A percentile compares a stretch with the other conserved stretches of the same genome.
These are phyloP conservation scores for Drosophila incognita DNA, from an alignment of 2,888 invertebrate species.

Conservation along the genomic window DNA sequence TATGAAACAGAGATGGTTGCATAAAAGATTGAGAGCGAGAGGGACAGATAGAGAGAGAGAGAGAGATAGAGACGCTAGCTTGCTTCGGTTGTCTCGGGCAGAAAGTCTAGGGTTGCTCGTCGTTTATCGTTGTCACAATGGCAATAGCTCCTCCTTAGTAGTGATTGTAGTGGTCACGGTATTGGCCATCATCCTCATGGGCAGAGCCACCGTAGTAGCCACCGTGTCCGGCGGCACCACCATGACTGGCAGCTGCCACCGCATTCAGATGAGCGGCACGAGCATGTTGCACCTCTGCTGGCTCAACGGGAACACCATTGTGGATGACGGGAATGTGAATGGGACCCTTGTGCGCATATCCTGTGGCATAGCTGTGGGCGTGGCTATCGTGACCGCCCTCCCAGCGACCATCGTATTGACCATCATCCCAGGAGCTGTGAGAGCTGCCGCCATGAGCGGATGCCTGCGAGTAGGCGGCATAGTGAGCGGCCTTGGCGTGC, in stretches of 20 bases:
- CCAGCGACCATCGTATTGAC: conserved; percentile 75
- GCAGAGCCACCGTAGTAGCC: conserved; percentile 74
- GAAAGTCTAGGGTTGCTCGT: conserved; percentile 48
- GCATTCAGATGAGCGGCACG: conserved; percentile 85
- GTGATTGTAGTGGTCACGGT: conserved; percentile 74
- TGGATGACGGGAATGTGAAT: conserved; percentile 85
- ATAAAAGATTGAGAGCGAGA: not conserved
- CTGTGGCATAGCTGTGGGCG: conserved; percentile 67
- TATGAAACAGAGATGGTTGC: conserved; percentile 23
- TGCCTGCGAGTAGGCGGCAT: conserved; percentile 83
- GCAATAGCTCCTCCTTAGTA: conserved; percentile 58
- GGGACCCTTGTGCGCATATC: conserved; percentile 83
- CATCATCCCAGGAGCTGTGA: conserved; percentile 73
- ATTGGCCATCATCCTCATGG: conserved; percentile 81
- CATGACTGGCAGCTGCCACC: conserved; percentile 83
- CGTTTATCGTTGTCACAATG: conserved; percentile 35
- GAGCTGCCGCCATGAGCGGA: conserved; percentile 63
- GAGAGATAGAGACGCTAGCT: conserved; percentile 48
- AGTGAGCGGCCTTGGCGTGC: conserved; percentile 85
- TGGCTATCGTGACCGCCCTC: conserved; percentile 68
- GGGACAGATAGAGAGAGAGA: conserved; percentile 18
- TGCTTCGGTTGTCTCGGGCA: conserved; percentile 56
- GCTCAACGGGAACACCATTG: conserved; percentile 86
- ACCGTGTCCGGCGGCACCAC: conserved; percentile 47
- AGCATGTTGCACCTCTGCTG: conserved; percentile 86